Percentiles rank a stretch among this genome's conserved stretches.
phyloP scores from a whole-genome alignment of 2,888 invertebrate species.

The Colletes collaris region DNA sequence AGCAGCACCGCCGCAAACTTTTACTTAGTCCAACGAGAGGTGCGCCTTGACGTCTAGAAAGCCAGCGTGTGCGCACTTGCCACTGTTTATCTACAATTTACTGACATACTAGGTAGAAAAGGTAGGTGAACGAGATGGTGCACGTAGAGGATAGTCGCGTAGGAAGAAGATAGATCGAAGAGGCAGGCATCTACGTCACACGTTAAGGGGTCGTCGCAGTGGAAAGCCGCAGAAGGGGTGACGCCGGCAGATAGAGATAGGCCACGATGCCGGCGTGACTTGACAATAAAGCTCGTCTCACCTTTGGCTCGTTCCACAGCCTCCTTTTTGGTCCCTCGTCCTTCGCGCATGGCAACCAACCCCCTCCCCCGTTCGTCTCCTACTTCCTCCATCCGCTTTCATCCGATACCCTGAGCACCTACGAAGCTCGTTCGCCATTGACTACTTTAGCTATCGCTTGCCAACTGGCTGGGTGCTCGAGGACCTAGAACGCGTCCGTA shows the following conservation, averaged over 20 bases:
- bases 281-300: conserved; percentile 81
- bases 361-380: background rate
- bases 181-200: conserved; percentile 46
- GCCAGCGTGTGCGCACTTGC: background rate
- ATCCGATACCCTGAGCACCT: conserved; percentile 46
- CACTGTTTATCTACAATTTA: conserved; percentile 44
- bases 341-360: conserved; percentile 38
- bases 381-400: conserved; percentile 50
- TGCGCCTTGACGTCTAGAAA: too few relatives aligned
- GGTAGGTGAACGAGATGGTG: conserved; percentile 43
- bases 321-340: conserved; percentile 51
- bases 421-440: conserved; percentile 48
- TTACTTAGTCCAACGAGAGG: background rate
- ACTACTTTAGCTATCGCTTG: conserved; percentile 63
- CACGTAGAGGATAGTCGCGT: conserved; percentile 24
- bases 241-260: conserved; percentile 80
- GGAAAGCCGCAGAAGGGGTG: conserved; percentile 73
- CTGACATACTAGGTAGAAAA: conserved; percentile 44
- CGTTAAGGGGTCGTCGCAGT: conserved; percentile 58
- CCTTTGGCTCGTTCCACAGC: conserved; percentile 64
- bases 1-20: too few relatives aligned
- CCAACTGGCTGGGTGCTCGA: conserved; percentile 51
- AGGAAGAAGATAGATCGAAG: conserved; percentile 37
- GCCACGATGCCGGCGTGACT: conserved; percentile 81
- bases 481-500: conserved; percentile 45